Conservation (phyloP, 1,140 invertebrate genomes). For the Stegodyphus mimosarum region DNA sequence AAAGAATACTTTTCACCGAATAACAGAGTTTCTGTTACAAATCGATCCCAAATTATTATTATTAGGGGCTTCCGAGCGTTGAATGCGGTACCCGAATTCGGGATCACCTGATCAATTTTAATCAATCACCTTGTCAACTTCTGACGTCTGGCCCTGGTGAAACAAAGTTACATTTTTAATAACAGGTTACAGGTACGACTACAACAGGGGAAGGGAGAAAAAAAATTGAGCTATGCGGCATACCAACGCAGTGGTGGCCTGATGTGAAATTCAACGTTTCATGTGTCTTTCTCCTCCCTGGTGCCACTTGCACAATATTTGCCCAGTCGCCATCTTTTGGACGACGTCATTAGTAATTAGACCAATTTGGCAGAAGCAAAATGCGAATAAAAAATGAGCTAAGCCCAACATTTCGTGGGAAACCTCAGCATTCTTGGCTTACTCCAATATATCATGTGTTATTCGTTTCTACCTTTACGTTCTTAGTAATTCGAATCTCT, state of each 20-base stretch:
- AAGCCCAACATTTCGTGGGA: conserved; percentile 57
- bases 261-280: conserved; percentile 52
- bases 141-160: conserved; percentile 52
- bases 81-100: conserved; percentile 48
- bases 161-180: conserved; percentile 61
- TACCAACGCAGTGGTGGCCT: conserved; percentile 47
- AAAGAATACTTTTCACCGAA: conserved; percentile 25
- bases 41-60: conserved; percentile 56
- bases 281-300: conserved; percentile 9
- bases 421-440: conserved; percentile 46
- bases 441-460: conserved; percentile 56
- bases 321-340: conserved; percentile 6
- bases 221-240: conserved; percentile 21
- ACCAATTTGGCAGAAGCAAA: conserved; percentile 53
- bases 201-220: conserved; percentile 32
- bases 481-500: conserved; percentile 56
- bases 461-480: conserved; percentile 61
- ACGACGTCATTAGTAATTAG: conserved; percentile 51
- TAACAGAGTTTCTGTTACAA: conserved; percentile 37
- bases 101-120: conserved; percentile 61
- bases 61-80: conserved; percentile 56
- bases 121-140: conserved; percentile 60
- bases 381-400: conserved; percentile 55
- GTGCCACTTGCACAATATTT: conserved; percentile 47
- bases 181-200: conserved; percentile 44